These are phyloP conservation scores for Suricata suricatta DNA, from an alignment of 2,113 vertebrate species.

Conservation along the genomic window DNA sequence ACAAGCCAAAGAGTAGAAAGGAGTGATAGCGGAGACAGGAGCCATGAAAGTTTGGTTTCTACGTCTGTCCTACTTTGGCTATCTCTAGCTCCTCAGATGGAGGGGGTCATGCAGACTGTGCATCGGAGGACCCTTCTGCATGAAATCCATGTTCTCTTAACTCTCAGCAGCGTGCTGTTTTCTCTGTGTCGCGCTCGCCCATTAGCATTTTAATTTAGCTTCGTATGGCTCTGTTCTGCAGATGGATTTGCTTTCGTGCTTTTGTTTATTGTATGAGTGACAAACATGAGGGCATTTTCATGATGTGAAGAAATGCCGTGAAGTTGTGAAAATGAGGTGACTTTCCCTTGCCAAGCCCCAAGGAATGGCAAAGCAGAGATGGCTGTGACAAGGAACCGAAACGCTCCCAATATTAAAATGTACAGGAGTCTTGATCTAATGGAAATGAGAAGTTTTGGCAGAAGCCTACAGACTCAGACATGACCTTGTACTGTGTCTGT, in stretches of 20 bases:
- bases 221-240: slow-evolving; percentile 23
- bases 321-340: slow-evolving; percentile 33
- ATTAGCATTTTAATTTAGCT: slow-evolving; percentile 63
- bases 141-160: not conserved
- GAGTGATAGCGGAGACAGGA: not conserved
- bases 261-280: slow-evolving; percentile 55
- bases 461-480: not conserved
- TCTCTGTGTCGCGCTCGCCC: not conserved
- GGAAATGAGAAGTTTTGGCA: not conserved
- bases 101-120: not conserved
- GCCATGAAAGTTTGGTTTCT: not conserved
- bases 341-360: slow-evolving; percentile 11
- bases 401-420: not conserved
- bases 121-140: not conserved
- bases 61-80: not conserved
- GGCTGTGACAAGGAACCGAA: not conserved
- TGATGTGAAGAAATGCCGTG: slow-evolving; percentile 45
- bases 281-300: slow-evolving; percentile 55
- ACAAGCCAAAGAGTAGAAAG: not conserved
- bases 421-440: not conserved
- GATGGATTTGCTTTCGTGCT: slow-evolving; percentile 59
- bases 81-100: not conserved
- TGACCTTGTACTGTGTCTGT: not conserved
- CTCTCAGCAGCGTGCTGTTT: not conserved
- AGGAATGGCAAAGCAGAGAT: slow-evolving; percentile 27